phyloP scores from a whole-genome alignment of 2,888 invertebrate species.

The Molorchus minor region DNA sequence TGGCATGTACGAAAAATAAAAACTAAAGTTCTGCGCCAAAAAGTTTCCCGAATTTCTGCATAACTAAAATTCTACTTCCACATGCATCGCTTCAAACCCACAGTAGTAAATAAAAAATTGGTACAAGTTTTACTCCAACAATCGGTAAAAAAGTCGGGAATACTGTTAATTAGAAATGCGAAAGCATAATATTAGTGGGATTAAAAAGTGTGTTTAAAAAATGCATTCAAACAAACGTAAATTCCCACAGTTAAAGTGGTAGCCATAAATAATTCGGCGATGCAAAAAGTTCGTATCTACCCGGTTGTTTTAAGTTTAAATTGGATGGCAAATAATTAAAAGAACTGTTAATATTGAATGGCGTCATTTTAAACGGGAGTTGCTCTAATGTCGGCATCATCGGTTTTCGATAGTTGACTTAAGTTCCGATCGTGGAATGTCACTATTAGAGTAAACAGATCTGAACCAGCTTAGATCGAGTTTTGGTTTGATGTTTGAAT shows the following conservation, averaged over 20 bases:
- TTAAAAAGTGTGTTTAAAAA: slow-evolving; percentile 24
- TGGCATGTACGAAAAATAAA: background rate
- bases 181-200: slow-evolving; percentile 17
- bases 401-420: slow-evolving; percentile 55
- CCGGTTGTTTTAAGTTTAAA: slow-evolving; percentile 54
- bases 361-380: slow-evolving; percentile 55
- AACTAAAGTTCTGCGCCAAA: background rate
- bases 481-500: slow-evolving; percentile 47
- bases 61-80: slow-evolving; percentile 10
- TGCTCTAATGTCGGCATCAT: slow-evolving; percentile 49
- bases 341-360: slow-evolving; percentile 53
- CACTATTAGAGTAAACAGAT: slow-evolving; percentile 53
- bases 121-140: slow-evolving; percentile 20
- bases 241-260: slow-evolving; percentile 24
- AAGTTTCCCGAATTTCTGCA: slow-evolving; percentile 8
- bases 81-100: background rate
- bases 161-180: slow-evolving; percentile 27
- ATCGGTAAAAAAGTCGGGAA: slow-evolving; percentile 18
- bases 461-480: slow-evolving; percentile 43
- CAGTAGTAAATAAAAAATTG: slow-evolving; percentile 5
- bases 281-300: slow-evolving; percentile 51
- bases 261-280: slow-evolving; percentile 52
- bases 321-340: slow-evolving; percentile 56
- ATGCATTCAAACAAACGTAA: slow-evolving; percentile 22
- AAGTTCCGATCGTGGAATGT: slow-evolving; percentile 55